Conservation (phyloP, 23 tunicate genomes). For the Ciona savignyi region DNA sequence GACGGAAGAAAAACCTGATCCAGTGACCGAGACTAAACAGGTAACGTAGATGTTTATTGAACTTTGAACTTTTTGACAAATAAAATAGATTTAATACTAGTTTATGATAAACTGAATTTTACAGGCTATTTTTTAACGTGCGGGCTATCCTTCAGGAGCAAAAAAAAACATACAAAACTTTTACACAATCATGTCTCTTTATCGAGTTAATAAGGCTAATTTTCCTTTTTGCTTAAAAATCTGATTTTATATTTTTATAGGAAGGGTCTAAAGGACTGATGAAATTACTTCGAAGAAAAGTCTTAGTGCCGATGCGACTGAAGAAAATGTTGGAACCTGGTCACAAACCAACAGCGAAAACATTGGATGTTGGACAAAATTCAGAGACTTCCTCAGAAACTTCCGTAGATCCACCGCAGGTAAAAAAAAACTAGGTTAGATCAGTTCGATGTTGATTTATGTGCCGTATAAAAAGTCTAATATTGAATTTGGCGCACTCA, state of each 20-base stretch:
- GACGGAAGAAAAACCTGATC: background rate
- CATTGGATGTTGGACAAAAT: background rate
- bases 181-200: background rate
- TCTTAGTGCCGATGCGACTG: conserved; percentile 38
- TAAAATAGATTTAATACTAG: too few species aligned
- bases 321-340: conserved; percentile 15
- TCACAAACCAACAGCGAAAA: background rate
- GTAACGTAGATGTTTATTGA: too few species aligned
- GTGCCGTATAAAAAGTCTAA: too few species aligned
- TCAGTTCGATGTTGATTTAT: too few species aligned
- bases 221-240: too few species aligned
- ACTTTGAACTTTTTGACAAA: too few species aligned
- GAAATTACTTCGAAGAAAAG: conserved; percentile 27
- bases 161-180: background rate
- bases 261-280: conserved; percentile 26
- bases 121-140: too few species aligned
- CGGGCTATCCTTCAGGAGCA: background rate
- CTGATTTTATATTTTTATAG: background rate
- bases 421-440: too few species aligned
- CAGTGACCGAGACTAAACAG: background rate
- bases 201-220: too few species aligned
- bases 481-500: too few species aligned
- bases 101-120: too few species aligned
- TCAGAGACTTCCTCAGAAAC: background rate
- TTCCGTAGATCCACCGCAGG: too few species aligned